Evolutionary conservation across 2,888 invertebrate genomes (phyloP).

Genomic region (Perdita meconis): DNA sequence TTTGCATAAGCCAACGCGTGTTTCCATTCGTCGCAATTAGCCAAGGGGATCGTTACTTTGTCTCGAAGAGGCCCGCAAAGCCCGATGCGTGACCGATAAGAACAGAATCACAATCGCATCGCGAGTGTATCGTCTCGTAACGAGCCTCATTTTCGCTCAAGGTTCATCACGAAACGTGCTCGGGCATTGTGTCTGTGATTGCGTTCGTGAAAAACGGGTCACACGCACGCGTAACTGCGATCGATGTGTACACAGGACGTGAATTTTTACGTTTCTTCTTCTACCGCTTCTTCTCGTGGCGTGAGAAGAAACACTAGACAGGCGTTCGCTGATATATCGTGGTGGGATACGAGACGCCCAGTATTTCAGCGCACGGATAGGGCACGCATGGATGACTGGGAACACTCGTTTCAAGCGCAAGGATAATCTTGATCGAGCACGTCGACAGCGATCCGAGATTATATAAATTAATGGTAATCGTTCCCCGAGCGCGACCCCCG

Average conservation of each 20-base stretch:
- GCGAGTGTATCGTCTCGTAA: conserved; percentile 16
- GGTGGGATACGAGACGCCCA: conserved; percentile 62
- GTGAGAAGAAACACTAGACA: conserved; percentile 75
- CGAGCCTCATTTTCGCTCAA: conserved; percentile 19
- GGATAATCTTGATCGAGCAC: conserved; percentile 69
- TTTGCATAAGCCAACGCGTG: conserved; percentile 28
- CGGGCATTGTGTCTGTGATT: not conserved
- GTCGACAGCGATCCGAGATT: conserved; percentile 60
- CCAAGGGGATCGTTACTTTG: conserved; percentile 33
- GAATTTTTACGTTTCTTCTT: conserved; percentile 64
- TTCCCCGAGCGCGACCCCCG: conserved; percentile 5
- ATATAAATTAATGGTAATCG: conserved; percentile 57
- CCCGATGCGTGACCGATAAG: conserved; percentile 31
- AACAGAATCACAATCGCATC: conserved; percentile 1
- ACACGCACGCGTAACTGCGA: not conserved
- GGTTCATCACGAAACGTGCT: conserved; percentile 19
- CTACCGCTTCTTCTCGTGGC: conserved; percentile 50
- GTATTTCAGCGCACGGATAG: conserved; percentile 59
- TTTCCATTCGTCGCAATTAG: conserved; percentile 37
- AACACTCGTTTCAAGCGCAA: conserved; percentile 64
- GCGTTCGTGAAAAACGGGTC: conserved; percentile 30
- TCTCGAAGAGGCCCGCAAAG: conserved; percentile 9
- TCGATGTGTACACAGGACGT: conserved; percentile 56
- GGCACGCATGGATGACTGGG: conserved; percentile 75
- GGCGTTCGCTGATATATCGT: conserved; percentile 72